Evolutionary conservation across 1,140 invertebrate species (phyloP).

Genomic region (Nasonia vitripennis): DNA sequence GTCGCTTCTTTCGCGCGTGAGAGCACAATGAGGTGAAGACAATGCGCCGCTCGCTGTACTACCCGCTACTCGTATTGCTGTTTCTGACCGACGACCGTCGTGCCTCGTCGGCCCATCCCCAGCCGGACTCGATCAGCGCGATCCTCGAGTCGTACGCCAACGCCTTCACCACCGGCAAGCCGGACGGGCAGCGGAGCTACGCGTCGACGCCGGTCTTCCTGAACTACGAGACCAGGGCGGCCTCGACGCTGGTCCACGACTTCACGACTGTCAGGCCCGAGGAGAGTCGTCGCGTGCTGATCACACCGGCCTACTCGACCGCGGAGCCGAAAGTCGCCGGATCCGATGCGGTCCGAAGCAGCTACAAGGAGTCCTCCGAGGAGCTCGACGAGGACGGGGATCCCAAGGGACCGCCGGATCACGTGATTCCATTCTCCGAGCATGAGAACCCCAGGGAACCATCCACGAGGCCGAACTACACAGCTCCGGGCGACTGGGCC

Average conservation of each 20-base stretch:
- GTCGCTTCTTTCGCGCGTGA: not conserved
- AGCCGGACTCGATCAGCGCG: not conserved
- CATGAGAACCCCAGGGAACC: conserved; percentile 71
- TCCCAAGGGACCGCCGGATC: conserved; percentile 56
- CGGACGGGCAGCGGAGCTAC: not conserved
- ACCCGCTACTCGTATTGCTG: conserved; percentile 16
- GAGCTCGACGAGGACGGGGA: conserved; percentile 48
- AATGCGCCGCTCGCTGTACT: conserved; percentile 19
- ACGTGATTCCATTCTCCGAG: conserved; percentile 68
- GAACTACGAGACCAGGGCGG: not conserved
- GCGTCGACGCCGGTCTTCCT: not conserved
- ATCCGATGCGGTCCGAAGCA: conserved; percentile 33
- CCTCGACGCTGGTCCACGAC: not conserved
- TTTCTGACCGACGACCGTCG: not conserved
- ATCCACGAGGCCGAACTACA: conserved; percentile 74
- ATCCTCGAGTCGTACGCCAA: conserved; percentile 17
- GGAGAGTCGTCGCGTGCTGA: not conserved
- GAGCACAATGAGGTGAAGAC: conserved; percentile 50
- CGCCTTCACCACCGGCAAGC: not conserved
- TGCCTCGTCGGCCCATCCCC: not conserved
- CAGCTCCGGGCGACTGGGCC: conserved; percentile 73
- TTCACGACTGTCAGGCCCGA: not conserved
- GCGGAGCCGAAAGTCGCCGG: not conserved
- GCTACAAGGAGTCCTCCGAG: not conserved
- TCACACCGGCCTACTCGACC: not conserved